Conservation (phyloP, 2,888 invertebrate species). For the Cremastinae sp. region DNA sequence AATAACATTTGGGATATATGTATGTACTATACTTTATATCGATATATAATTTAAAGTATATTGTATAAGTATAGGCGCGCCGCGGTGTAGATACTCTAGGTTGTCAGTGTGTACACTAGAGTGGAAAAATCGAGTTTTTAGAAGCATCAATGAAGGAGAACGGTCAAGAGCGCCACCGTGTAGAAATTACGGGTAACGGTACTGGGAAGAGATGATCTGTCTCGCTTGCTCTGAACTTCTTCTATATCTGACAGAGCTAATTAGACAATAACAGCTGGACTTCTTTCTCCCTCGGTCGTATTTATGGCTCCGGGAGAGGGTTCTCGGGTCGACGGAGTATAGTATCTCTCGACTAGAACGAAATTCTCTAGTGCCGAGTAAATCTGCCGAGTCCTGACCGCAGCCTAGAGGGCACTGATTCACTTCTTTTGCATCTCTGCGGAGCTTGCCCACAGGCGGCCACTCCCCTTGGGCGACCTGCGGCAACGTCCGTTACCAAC, state of each 20-base stretch:
- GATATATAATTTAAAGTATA: too few species aligned
- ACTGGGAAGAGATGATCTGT: conserved; percentile 42
- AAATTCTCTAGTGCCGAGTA: conserved; percentile 41
- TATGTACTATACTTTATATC: too few species aligned
- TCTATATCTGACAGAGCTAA: conserved; percentile 62
- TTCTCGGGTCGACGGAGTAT: conserved; percentile 31
- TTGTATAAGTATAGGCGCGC: too few species aligned
- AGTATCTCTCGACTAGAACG: conserved; percentile 25
- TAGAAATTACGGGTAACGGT: conserved; percentile 62
- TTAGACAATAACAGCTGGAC: conserved; percentile 64
- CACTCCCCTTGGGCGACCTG: conserved; percentile 45
- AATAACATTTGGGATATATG: too few species aligned
- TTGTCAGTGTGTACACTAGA: neutral
- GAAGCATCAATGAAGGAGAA: conserved; percentile 57
- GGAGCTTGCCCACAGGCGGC: conserved; percentile 36
- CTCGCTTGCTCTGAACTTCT: conserved; percentile 51
- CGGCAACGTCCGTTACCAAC: conserved; percentile 29
- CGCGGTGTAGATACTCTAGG: too few species aligned
- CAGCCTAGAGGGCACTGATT: conserved; percentile 14
- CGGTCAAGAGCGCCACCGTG: conserved; percentile 55
- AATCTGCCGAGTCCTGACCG: conserved; percentile 17
- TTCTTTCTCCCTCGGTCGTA: conserved; percentile 42
- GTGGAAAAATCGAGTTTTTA: conserved; percentile 45
- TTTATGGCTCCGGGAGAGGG: conserved; percentile 55
- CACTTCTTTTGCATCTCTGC: conserved; percentile 55